Percentiles rank a stretch among this genome's conserved stretches.
phyloP scores from a whole-genome alignment of 2,797 vertebrate genomes.

The Tapera naevia region DNA sequence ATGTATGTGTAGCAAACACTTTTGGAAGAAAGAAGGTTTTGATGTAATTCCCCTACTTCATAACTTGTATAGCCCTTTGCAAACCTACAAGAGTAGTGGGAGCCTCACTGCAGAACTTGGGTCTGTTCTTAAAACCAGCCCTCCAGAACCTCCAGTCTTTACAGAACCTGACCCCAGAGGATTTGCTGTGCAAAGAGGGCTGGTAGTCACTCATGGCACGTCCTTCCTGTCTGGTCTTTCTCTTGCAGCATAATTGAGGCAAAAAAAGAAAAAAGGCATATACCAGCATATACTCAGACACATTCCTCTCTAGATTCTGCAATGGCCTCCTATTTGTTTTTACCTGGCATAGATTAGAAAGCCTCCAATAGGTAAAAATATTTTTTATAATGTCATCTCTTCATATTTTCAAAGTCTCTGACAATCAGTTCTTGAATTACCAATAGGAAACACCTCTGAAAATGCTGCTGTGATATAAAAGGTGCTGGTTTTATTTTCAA shows the following conservation, averaged over 20 bases:
- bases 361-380: background rate
- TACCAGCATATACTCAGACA: background rate
- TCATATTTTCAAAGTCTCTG: background rate
- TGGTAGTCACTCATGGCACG: background rate
- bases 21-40: background rate
- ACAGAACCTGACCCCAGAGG: background rate
- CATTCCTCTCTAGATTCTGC: background rate
- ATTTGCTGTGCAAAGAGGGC: background rate
- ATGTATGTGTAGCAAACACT: background rate
- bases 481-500: background rate
- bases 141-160: too few relatives aligned
- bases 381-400: background rate
- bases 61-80: background rate
- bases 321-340: background rate
- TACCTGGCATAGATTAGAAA: background rate
- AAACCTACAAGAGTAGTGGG: background rate
- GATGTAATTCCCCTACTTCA: background rate
- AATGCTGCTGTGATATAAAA: background rate
- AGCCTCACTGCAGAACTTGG: background rate
- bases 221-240: background rate
- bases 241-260: background rate
- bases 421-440: background rate
- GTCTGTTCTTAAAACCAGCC: background rate
- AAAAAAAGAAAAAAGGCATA: background rate
- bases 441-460: background rate